Conservation (phyloP, 2,797 vertebrate genomes). For the Alca torda region DNA sequence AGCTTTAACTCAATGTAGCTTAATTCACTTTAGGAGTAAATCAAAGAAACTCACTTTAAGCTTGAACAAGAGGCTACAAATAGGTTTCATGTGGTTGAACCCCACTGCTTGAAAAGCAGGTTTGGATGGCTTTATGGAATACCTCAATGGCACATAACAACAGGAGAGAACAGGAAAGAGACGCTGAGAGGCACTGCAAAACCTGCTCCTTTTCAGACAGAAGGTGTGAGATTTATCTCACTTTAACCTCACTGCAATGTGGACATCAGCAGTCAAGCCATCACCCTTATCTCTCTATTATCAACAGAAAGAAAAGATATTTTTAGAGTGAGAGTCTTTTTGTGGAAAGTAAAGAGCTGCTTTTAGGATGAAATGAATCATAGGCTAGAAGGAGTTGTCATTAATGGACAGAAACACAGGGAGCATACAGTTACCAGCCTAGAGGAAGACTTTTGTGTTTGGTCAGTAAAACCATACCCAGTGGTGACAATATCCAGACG, state of each 20-base stretch:
- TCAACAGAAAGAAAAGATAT: neutral
- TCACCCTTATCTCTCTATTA: neutral
- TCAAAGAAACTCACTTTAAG: conserved; percentile 15
- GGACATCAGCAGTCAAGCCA: neutral
- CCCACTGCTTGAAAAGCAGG: neutral
- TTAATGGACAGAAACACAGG: neutral
- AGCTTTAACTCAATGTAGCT: conserved; percentile 10
- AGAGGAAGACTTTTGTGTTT: neutral
- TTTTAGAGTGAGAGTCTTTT: neutral
- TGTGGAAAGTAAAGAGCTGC: neutral
- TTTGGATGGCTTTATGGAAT: neutral
- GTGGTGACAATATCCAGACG: neutral
- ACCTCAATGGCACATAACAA: neutral
- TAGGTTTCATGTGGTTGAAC: neutral
- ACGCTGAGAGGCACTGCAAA: neutral
- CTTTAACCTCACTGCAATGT: neutral
- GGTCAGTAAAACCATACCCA: neutral
- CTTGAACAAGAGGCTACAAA: neutral
- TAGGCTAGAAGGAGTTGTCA: neutral
- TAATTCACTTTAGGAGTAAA: conserved; percentile 17
- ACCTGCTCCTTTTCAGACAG: neutral
- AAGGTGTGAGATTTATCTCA: neutral
- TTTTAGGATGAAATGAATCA: neutral
- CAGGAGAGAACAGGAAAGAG: neutral
- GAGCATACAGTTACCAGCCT: neutral